Evolutionary conservation across 2,888 invertebrate species (phyloP), one percentile per base, ranked within the genome.

Genomic region (Phengaris alcon): DNA sequence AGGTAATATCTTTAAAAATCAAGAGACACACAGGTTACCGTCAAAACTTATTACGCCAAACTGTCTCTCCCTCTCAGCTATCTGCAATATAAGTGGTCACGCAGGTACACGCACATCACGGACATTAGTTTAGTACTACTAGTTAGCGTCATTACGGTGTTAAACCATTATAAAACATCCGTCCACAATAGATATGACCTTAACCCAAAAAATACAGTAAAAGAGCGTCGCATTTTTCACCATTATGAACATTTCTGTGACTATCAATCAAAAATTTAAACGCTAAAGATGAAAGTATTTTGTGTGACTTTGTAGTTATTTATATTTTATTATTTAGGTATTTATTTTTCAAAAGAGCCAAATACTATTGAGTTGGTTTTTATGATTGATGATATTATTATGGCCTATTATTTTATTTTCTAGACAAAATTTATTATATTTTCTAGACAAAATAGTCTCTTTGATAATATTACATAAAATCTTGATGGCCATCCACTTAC

Each of bases 161-260:
- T 69, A 69, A 68, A 69, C 69, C 69, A 69, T 48, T 48, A 69
- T 69, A 69, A 46, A 69, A 48, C 15, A 15, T 48, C 69, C 8
- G 69, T 48, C 48, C 69, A n/a, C 46, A 68, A 69, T 69, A 48
- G 69, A 69, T 69, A 46, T 8, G 48, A 46, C 69, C 69, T 69
- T 69, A 15, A 48, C 69, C 69, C 48, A 69, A 46, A 69, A 69
- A 48, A 46, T n/a, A 48, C 9, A 68, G n/a, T 15, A 68, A 68
- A 69, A 69, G 69, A 15, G 69, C 69, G 69, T 48, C 69, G 69
- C 10, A 48, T 48, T 64, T 64, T 52, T 35, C 64, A 69, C 69
- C 48, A 69, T 69, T 69, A 48, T n/a, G 35, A 68, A 46, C 44
- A 8, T 69, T 9, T 48, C 69, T 15, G 46, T 69, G 48, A 44